phyloP scores from a whole-genome alignment of 2,888 invertebrate genomes.

The Pseudococcus jackbeardsleyi region DNA sequence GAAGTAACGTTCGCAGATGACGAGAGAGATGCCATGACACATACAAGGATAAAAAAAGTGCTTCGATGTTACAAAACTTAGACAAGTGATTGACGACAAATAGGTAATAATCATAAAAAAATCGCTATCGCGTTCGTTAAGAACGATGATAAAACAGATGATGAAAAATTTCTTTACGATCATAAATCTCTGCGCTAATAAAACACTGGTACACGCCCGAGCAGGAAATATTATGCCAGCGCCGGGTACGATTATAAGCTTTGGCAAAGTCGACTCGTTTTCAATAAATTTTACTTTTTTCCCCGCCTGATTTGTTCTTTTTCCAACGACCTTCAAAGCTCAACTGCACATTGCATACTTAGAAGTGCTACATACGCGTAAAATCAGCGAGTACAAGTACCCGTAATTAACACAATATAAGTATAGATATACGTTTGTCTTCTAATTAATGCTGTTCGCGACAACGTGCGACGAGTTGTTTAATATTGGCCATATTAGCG shows the following conservation, averaged over 20 bases:
- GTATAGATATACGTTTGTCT: not conserved
- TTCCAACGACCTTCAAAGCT: not conserved
- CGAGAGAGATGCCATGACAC: not conserved
- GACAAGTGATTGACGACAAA: not conserved
- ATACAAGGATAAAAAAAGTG: not conserved
- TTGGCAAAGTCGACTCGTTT: not conserved
- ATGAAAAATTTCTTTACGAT: slow-evolving; percentile 1
- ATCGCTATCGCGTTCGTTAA: slow-evolving; percentile 1
- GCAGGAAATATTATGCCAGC: not conserved
- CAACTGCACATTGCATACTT: not conserved
- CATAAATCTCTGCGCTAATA: not conserved
- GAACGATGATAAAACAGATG: not conserved
- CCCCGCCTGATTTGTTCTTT: not conserved
- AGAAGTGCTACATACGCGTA: not conserved
- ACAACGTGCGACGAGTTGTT: not conserved
- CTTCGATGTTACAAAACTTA: not conserved
- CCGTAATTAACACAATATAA: not conserved
- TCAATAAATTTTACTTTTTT: slow-evolving; percentile 8
- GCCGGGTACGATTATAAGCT: not conserved
- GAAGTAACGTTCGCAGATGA: not conserved
- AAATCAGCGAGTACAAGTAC: not conserved
- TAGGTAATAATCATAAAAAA: not conserved
- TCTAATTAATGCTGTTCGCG: not conserved
- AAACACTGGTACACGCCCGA: not conserved
- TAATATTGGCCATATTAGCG: not conserved